phyloP scores from a whole-genome alignment of 1,140 invertebrate species.

The Apis laboriosa region DNA sequence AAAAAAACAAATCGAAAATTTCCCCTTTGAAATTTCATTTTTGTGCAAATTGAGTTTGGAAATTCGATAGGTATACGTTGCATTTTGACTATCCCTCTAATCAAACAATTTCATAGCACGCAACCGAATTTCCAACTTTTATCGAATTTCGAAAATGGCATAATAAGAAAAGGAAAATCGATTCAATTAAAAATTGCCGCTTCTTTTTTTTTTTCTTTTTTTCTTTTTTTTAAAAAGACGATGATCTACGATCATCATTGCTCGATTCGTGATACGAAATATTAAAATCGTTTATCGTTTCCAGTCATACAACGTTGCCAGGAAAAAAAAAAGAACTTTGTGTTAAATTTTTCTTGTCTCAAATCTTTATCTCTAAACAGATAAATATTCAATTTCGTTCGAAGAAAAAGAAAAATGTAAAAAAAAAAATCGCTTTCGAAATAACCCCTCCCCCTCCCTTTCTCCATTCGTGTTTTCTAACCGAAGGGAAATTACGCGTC shows the following conservation, averaged over 20 bases:
- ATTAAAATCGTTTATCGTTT: too few species aligned
- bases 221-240: too few species aligned
- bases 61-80: not conserved
- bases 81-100: not conserved
- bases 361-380: not conserved
- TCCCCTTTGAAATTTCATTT: not conserved
- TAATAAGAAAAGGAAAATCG: not conserved
- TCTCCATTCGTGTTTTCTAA: not conserved
- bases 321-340: not conserved
- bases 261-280: too few species aligned
- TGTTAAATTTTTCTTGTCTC: too few species aligned
- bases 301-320: too few species aligned
- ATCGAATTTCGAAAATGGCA: not conserved
- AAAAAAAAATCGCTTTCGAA: not conserved
- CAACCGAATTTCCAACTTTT: not conserved
- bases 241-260: too few species aligned
- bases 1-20: not conserved
- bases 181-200: too few species aligned
- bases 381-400: not conserved
- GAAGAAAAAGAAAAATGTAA: not conserved
- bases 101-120: not conserved
- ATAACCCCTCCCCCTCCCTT: not conserved
- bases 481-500: constrained; percentile 6
- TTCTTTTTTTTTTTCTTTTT: too few species aligned
- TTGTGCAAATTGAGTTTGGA: constrained; percentile 5